Evolutionary conservation across 1,140 invertebrate genomes (phyloP).

Genomic region (Coenobita brevimanus): DNA sequence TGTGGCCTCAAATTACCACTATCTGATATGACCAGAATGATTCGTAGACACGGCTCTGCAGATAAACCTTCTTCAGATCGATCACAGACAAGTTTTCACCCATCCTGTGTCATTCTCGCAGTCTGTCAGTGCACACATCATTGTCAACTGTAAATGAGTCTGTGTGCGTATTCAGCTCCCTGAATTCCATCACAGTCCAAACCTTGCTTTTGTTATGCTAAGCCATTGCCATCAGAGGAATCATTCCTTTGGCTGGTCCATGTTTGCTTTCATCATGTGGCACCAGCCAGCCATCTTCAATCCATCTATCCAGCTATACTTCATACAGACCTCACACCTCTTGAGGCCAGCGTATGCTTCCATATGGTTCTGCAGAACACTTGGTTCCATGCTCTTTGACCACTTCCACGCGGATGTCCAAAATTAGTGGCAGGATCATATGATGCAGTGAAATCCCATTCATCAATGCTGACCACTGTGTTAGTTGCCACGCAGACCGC

Average conservation of each 20-base stretch:
- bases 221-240: not conserved
- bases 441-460: not conserved
- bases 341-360: not conserved
- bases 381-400: not conserved
- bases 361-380: not conserved
- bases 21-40: too few relatives aligned
- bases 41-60: too few relatives aligned
- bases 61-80: too few relatives aligned
- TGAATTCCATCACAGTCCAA: too few relatives aligned
- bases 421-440: not conserved
- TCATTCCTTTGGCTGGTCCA: slow-evolving; percentile 6
- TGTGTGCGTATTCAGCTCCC: not conserved
- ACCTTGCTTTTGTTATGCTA: not conserved
- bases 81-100: too few relatives aligned
- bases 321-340: not conserved
- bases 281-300: not conserved
- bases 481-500: not conserved
- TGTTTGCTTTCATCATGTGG: not conserved
- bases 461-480: not conserved
- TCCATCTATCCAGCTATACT: too few relatives aligned
- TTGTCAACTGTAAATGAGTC: not conserved
- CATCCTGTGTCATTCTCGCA: not conserved
- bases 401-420: not conserved
- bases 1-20: too few relatives aligned
- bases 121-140: not conserved